These are phyloP conservation scores for Lissocephala sabroskyi DNA, from an alignment of 2,888 invertebrate species.

Conservation along the genomic window DNA sequence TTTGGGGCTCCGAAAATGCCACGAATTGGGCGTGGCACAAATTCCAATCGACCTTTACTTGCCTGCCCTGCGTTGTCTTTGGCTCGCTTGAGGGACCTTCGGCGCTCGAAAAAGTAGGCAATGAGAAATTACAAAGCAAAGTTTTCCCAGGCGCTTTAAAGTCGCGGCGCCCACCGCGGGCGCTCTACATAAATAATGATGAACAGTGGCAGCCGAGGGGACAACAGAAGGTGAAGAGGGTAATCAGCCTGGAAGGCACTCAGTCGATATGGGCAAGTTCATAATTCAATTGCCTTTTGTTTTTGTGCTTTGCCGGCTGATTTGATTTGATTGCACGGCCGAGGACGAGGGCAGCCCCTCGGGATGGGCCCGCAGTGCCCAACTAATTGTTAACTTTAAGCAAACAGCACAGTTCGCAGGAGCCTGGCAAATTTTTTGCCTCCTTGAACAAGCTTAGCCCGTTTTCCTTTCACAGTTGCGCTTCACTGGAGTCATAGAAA, in stretches of 20 bases:
- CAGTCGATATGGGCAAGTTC: neutral
- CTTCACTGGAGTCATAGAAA: slow-evolving; percentile 40
- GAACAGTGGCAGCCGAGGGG: slow-evolving; percentile 1
- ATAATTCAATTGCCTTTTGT: slow-evolving; percentile 1
- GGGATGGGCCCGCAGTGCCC: slow-evolving; percentile 5
- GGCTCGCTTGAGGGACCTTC: no score
- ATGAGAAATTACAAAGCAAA: no score
- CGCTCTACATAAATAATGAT: slow-evolving; percentile 16
- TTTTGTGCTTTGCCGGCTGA: slow-evolving; percentile 1
- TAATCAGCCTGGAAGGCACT: neutral
- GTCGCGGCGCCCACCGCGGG: no score
- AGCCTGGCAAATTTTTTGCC: slow-evolving; percentile 44
- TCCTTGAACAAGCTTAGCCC: neutral
- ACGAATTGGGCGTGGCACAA: no score
- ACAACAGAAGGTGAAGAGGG: neutral
- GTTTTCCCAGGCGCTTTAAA: no score
- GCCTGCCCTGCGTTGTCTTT: no score
- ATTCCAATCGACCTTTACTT: no score
- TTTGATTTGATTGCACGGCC: slow-evolving; percentile 6
- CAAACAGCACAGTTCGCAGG: slow-evolving; percentile 63
- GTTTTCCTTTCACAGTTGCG: slow-evolving; percentile 11
- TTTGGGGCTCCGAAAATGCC: slow-evolving; percentile 28
- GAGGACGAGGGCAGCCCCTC: neutral
- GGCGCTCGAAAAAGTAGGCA: no score
- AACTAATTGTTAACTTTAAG: slow-evolving; percentile 64